These are phyloP conservation scores for Caenorhabditis wallacei DNA, from an alignment of 2,888 invertebrate species.

Conservation along the genomic window DNA sequence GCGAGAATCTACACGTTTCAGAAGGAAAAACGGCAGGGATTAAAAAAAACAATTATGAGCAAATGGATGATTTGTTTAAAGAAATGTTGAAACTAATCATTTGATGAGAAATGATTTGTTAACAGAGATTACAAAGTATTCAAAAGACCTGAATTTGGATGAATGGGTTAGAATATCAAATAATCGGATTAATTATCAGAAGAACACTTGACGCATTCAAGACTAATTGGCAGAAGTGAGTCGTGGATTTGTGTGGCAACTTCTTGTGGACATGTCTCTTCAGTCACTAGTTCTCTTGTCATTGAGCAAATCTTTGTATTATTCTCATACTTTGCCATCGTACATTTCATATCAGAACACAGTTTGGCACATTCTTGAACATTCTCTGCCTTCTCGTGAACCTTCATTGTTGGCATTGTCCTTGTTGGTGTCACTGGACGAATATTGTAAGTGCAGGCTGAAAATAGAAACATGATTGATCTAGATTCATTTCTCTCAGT, in stretches of 20 bases:
- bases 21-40: constrained; percentile 52
- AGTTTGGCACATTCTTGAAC: constrained; percentile 79
- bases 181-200: constrained; percentile 28
- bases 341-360: constrained; percentile 77
- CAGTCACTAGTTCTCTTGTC: constrained; percentile 65
- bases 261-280: constrained; percentile 74
- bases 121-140: constrained; percentile 35
- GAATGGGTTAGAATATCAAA: background rate
- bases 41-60: constrained; percentile 36
- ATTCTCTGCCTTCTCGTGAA: constrained; percentile 71
- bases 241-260: constrained; percentile 76
- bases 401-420: constrained; percentile 74
- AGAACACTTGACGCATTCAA: constrained; percentile 81
- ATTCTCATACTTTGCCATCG: constrained; percentile 79
- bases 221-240: constrained; percentile 77
- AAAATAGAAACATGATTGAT: background rate
- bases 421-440: constrained; percentile 72
- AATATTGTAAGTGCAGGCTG: constrained; percentile 81
- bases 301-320: constrained; percentile 78
- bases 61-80: constrained; percentile 42
- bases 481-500: too few species aligned
- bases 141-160: constrained; percentile 52
- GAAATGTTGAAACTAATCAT: constrained; percentile 19
- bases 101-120: constrained; percentile 11
- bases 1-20: constrained; percentile 59